Conservation (phyloP, 1,140 invertebrate species). For the Drosophila nigrodunni region DNA sequence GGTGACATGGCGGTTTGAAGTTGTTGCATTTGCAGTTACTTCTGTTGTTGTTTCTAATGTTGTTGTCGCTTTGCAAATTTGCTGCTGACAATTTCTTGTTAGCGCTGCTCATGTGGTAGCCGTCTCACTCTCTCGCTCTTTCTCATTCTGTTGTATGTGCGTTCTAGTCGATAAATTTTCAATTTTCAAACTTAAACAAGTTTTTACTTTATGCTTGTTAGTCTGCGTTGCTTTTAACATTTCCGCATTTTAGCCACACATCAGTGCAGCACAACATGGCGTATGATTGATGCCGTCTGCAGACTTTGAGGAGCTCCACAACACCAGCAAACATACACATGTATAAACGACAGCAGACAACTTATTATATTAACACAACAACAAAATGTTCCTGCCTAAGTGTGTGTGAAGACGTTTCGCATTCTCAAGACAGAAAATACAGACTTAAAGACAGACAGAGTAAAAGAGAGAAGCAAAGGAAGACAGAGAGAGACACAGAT, state of each 20-base stretch:
- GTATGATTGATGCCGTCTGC: slow-evolving; percentile 79
- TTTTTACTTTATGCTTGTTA: slow-evolving; percentile 14
- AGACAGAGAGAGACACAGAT: slow-evolving; percentile 3
- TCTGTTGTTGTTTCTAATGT: slow-evolving; percentile 31
- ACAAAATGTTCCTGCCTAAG: slow-evolving; percentile 27
- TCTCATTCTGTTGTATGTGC: slow-evolving; percentile 43
- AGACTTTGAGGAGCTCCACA: slow-evolving; percentile 14
- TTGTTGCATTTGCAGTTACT: slow-evolving; percentile 30
- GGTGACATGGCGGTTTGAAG: slow-evolving; percentile 43
- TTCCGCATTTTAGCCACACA: slow-evolving; percentile 78
- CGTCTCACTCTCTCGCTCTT: slow-evolving; percentile 25
- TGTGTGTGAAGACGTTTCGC: slow-evolving; percentile 6
- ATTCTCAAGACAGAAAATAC: too few species aligned
- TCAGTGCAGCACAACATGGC: slow-evolving; percentile 71
- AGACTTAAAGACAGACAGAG: too few species aligned
- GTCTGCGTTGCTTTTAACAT: slow-evolving; percentile 48
- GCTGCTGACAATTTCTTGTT: slow-evolving; percentile 82
- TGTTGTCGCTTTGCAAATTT: slow-evolving; percentile 60
- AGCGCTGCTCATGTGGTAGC: slow-evolving; percentile 65
- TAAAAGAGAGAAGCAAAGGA: neutral
- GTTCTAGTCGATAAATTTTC: slow-evolving; percentile 82
- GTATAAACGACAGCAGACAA: slow-evolving; percentile 34
- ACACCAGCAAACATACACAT: slow-evolving; percentile 15
- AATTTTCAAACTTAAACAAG: slow-evolving; percentile 62
- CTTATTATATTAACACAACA: slow-evolving; percentile 71